Conservation (phyloP, 2,113 vertebrate species). For the Nesogale talazaci region DNA sequence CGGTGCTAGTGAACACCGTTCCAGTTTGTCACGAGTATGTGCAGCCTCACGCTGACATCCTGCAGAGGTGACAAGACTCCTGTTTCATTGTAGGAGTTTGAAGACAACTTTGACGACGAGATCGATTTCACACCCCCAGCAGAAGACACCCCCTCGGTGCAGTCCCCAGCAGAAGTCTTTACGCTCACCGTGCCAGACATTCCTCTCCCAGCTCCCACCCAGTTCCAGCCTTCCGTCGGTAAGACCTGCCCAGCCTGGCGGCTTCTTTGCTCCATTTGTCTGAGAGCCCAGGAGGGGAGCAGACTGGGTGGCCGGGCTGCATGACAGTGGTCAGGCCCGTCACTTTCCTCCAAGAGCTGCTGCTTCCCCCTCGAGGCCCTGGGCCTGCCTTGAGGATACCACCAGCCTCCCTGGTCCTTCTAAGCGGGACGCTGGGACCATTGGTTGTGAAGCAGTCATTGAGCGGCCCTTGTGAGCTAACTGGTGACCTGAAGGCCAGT, state of each 20-base stretch:
- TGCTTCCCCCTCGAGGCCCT: background rate
- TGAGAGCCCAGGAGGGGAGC: background rate
- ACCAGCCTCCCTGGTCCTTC: background rate
- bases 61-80: background rate
- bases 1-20: no score
- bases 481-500: no score
- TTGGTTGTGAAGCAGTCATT: no score
- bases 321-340: background rate
- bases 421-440: no score
- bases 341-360: background rate
- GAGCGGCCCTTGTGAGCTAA: no score
- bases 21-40: background rate
- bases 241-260: background rate
- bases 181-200: conserved; percentile 94
- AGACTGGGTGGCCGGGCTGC: background rate
- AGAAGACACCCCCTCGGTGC: conserved; percentile 97
- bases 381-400: background rate
- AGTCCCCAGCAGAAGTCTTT: conserved; percentile 97
- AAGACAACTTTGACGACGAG: conserved; percentile 99
- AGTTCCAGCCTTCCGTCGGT: conserved; percentile 93
- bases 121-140: conserved; percentile 98
- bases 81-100: conserved; percentile 92
- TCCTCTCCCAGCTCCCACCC: conserved; percentile 92
- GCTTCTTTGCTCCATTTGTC: background rate
- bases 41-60: background rate